phyloP scores from a whole-genome alignment of 2,888 invertebrate species.

The Erynnis tages region DNA sequence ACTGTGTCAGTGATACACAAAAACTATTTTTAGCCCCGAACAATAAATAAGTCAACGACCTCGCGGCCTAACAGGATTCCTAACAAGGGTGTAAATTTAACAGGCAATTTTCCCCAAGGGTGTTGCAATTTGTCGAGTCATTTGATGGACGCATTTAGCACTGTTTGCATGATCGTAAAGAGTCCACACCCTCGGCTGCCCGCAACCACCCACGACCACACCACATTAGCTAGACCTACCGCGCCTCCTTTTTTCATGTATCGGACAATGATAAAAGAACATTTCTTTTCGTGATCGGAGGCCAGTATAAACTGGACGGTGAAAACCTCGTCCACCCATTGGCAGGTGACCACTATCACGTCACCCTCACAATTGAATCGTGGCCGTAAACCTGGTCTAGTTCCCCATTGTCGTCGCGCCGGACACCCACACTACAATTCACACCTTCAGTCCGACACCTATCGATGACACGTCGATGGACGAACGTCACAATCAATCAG shows the following conservation, averaged over 20 bases:
- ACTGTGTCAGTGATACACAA: neutral
- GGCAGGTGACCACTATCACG: constrained; percentile 64
- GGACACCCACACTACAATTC: constrained; percentile 50
- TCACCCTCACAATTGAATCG: constrained; percentile 63
- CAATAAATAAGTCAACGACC: constrained; percentile 45
- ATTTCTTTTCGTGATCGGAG: constrained; percentile 19
- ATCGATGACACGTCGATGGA: constrained; percentile 11
- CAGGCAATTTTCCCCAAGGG: constrained; percentile 58
- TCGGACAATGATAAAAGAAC: constrained; percentile 23
- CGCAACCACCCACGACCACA: constrained; percentile 41
- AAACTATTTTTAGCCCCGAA: constrained; percentile 37
- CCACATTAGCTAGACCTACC: constrained; percentile 48
- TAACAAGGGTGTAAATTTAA: constrained; percentile 60
- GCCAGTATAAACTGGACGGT: constrained; percentile 43
- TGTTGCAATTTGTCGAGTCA: constrained; percentile 70
- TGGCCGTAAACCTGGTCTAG: constrained; percentile 61
- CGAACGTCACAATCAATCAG: neutral
- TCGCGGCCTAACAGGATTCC: constrained; percentile 42
- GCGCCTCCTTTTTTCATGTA: constrained; percentile 30
- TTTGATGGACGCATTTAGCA: constrained; percentile 64
- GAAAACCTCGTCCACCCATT: constrained; percentile 52
- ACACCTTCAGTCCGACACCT: constrained; percentile 5
- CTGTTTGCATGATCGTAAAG: constrained; percentile 72
- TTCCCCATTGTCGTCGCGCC: constrained; percentile 49
- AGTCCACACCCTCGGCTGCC: constrained; percentile 61